phyloP scores from a whole-genome alignment of 1,140 invertebrate genomes.

The Drosophila willistoni region DNA sequence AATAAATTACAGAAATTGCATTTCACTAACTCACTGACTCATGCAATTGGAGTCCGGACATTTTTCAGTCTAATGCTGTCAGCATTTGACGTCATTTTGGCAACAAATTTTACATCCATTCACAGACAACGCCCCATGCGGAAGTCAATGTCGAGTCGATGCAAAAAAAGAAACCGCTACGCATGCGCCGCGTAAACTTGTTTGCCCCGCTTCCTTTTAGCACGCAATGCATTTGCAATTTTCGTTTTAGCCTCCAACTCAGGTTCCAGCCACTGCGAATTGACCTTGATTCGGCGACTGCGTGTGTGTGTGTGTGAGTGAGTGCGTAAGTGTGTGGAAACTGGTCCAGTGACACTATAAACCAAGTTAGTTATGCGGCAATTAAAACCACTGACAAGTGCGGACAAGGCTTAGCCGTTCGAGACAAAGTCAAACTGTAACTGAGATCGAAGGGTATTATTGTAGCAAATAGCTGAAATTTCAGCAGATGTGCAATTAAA shows the following conservation, averaged over 20 bases:
- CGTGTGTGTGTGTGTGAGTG: slow-evolving; percentile 15
- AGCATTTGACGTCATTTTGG: slow-evolving; percentile 35
- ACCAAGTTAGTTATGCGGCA: slow-evolving; percentile 56
- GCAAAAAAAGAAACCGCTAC: slow-evolving; percentile 63
- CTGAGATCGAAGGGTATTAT: slow-evolving; percentile 26
- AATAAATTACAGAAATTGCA: not conserved
- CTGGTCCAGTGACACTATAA: slow-evolving; percentile 74
- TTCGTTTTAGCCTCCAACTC: slow-evolving; percentile 2
- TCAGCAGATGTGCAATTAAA: slow-evolving; percentile 77
- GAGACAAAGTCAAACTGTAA: slow-evolving; percentile 45
- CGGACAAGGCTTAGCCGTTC: slow-evolving; percentile 34
- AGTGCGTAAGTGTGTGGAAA: slow-evolving; percentile 38
- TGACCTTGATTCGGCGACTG: slow-evolving; percentile 76
- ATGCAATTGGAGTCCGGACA: slow-evolving; percentile 1
- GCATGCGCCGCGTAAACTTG: slow-evolving; percentile 63
- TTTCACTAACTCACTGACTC: not conserved
- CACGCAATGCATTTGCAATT: slow-evolving; percentile 37
- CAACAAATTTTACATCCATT: not conserved
- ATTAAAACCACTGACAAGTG: slow-evolving; percentile 37
- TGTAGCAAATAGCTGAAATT: slow-evolving; percentile 29
- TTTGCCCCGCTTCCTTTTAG: slow-evolving; percentile 33
- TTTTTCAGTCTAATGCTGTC: slow-evolving; percentile 13
- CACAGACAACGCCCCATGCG: slow-evolving; percentile 44
- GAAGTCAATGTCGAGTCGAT: slow-evolving; percentile 67
- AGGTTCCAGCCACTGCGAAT: slow-evolving; percentile 29